Evolutionary conservation across 2,797 vertebrate species (phyloP).

Genomic region (Buphagus erythrorhynchus): DNA sequence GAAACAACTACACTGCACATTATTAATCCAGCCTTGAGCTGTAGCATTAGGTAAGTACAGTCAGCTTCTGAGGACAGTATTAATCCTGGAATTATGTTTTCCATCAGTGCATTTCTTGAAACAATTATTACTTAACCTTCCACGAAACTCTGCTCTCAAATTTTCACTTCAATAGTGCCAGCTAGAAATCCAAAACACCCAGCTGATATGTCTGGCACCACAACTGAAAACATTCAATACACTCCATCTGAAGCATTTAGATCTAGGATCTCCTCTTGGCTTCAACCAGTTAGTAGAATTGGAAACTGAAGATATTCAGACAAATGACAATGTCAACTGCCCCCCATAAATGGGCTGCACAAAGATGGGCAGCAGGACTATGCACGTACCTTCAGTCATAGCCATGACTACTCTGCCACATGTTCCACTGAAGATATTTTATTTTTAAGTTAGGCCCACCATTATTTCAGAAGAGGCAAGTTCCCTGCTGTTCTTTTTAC

Average conservation of each 20-base stretch:
- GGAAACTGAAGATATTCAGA: not conserved
- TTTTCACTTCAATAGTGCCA: not conserved
- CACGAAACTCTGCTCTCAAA: not conserved
- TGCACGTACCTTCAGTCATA: not conserved
- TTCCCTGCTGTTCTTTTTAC: not conserved
- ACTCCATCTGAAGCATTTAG: not conserved
- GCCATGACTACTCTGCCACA: not conserved
- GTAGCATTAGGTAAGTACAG: not conserved
- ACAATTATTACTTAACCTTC: not conserved
- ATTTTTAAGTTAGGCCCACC: not conserved
- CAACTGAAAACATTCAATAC: not conserved
- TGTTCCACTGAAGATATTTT: not conserved
- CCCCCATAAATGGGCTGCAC: not conserved
- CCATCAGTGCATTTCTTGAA: not conserved
- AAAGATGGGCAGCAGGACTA: not conserved
- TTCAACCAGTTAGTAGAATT: not conserved
- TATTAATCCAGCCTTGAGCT: not conserved
- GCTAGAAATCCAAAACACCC: not conserved
- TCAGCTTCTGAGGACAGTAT: not conserved
- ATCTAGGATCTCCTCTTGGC: not conserved
- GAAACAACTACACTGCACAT: not conserved
- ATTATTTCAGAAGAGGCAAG: not conserved
- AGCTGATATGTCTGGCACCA: not conserved
- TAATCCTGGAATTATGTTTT: not conserved
- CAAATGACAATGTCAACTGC: not conserved